Evolutionary conservation across 2,113 vertebrate genomes (phyloP).

Genomic region (Sakesphorus luctuosus): DNA sequence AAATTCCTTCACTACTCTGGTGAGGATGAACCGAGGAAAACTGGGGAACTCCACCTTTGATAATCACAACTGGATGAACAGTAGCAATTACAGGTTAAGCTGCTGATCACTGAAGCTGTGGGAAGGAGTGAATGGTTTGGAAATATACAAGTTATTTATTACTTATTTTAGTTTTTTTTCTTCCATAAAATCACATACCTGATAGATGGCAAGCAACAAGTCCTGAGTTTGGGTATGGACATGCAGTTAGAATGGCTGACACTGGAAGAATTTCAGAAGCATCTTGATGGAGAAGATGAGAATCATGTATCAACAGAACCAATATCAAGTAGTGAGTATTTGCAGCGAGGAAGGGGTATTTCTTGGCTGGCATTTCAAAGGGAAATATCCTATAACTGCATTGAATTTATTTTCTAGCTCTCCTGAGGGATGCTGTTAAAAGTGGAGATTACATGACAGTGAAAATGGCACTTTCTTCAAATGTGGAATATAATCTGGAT

Average conservation of each 20-base stretch:
- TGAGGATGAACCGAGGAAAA: not conserved
- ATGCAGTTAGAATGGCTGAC: slow-evolving; percentile 96
- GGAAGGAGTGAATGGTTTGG: not conserved
- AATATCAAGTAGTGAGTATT: slow-evolving; percentile 86
- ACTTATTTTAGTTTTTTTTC: not conserved
- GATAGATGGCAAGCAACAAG: slow-evolving; percentile 73
- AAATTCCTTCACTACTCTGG: not conserved
- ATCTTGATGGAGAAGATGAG: slow-evolving; percentile 92
- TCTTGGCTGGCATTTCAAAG: not conserved
- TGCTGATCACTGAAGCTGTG: not conserved
- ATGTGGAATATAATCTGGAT: slow-evolving; percentile 92
- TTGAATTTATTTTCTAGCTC: slow-evolving; percentile 75
- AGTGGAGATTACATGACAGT: slow-evolving; percentile 93
- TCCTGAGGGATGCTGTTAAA: slow-evolving; percentile 94
- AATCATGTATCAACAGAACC: slow-evolving; percentile 75
- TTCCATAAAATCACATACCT: not conserved
- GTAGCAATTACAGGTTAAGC: not conserved
- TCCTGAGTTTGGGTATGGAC: slow-evolving; percentile 91
- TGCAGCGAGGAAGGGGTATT: not conserved
- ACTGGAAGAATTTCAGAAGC: slow-evolving; percentile 95
- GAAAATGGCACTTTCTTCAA: slow-evolving; percentile 93
- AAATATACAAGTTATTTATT: not conserved
- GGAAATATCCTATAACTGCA: not conserved
- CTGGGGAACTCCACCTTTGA: not conserved
- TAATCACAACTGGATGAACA: not conserved